Base-by-base conservation (phyloP, 2,888 invertebrate species). In the Cloeon dipterum region DNA sequence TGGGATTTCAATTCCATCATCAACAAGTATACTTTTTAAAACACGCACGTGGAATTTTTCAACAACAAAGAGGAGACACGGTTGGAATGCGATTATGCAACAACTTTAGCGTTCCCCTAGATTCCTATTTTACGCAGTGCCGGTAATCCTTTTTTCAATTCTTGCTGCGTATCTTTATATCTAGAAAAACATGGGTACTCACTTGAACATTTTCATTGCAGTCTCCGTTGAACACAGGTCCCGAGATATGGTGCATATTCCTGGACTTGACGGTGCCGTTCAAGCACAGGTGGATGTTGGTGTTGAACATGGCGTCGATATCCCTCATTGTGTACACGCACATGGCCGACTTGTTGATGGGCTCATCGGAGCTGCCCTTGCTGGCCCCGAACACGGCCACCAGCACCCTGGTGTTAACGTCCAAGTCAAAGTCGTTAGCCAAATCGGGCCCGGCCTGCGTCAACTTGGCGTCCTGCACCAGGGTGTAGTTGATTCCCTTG, bases 211-310 rank as follows among this genome's bases (percentile, higher is more conserved):
- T 70, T 16, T 86, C 88, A 59, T n/a, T n/a, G n/a, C 89, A 89
- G 53, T 82, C 78, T 18, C 86, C 86, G 59, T 88, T 85, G 49
- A 82, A 74, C 48, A 89, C 83, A 48, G 79, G 78, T 8, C 85
- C 85, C 43, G 85, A 91, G 53, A 85, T 78, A 56, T 85, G 86
- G 16, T 77, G 86, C 74, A 83, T 77, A 52, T 81, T 88, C 34
- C 93, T 73, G 52, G 88, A 82, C 52, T 82, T 85, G 46, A 83
- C 82, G 47, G 81, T 82, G 21, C 93, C 93, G 57, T 89, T 85
- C 55, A 93, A 93, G 59, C 96, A 96, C 74, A 86, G 81, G 55
- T 91, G 89, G 48, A 94, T 89, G 61, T 94, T 96, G 57, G 89
- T 83, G 52, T 83, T 85, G 57, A 96, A 96, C 55, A 82, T 82